Conservation (phyloP, 2,888 invertebrate genomes). For the Euclidia mi region DNA sequence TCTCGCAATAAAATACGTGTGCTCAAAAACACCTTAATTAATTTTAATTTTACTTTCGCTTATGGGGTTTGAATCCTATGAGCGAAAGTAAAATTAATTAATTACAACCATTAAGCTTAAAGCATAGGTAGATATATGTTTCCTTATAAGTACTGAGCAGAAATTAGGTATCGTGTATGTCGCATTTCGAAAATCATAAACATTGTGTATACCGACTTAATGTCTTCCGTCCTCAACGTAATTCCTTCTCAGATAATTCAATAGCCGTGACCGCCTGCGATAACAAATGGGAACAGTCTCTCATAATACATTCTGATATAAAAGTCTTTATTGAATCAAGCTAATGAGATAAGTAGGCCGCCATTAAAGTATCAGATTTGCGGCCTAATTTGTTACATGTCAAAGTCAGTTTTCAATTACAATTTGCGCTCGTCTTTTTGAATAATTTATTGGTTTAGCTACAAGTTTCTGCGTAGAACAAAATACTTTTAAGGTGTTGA, state of each 20-base stretch:
- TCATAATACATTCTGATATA: conserved; percentile 8
- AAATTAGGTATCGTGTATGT: too few species aligned
- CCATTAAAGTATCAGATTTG: conserved; percentile 9
- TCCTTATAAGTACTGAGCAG: too few species aligned
- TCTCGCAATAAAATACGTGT: too few species aligned
- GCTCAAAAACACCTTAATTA: too few species aligned
- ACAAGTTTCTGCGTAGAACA: neutral
- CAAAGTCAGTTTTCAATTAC: conserved; percentile 3
- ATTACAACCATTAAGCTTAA: too few species aligned
- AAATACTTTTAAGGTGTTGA: neutral
- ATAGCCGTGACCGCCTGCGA: neutral
- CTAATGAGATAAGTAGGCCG: conserved; percentile 21
- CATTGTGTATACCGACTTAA: neutral
- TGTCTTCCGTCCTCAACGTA: neutral
- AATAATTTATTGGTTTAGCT: conserved; percentile 1
- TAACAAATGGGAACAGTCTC: neutral
- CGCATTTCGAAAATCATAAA: too few species aligned
- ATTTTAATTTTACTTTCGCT: too few species aligned
- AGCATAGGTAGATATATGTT: too few species aligned
- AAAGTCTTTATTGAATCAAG: conserved; percentile 17
- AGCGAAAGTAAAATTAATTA: too few species aligned
- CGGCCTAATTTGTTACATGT: conserved; percentile 5
- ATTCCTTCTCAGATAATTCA: conserved; percentile 8
- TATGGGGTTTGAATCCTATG: too few species aligned
- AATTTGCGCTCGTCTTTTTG: neutral